A percentile compares a stretch with the other conserved stretches of the same genome.
phyloP scores from a whole-genome alignment of 2,888 invertebrate genomes.

The Esperia sulphurella region DNA sequence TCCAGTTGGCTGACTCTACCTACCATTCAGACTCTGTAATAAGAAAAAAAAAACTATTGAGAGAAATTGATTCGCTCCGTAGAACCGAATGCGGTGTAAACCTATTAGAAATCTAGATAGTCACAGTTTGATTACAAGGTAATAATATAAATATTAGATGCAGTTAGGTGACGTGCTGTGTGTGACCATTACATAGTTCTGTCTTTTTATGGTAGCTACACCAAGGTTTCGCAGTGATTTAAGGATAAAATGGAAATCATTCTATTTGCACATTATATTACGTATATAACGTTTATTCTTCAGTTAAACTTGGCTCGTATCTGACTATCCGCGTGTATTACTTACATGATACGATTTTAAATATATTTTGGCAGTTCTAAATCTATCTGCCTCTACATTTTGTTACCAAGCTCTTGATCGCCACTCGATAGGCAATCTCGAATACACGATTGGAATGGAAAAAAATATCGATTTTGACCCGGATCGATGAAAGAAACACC shows the following conservation, averaged over 20 bases:
- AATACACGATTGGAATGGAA: constrained; percentile 48
- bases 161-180: too few relatives aligned
- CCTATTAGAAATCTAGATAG: constrained; percentile 24
- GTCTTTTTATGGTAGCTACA: background rate
- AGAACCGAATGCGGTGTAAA: constrained; percentile 30
- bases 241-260: too few relatives aligned
- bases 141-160: background rate
- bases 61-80: constrained; percentile 58
- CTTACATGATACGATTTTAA: background rate
- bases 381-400: constrained; percentile 32
- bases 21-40: constrained; percentile 34
- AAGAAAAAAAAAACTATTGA: constrained; percentile 41
- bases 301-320: background rate
- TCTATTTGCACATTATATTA: too few relatives aligned
- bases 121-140: constrained; percentile 1
- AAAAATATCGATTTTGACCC: constrained; percentile 39
- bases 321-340: background rate
- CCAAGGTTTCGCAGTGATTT: too few relatives aligned
- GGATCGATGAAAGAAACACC: constrained; percentile 29
- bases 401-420: constrained; percentile 42
- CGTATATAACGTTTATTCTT: too few relatives aligned
- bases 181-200: too few relatives aligned
- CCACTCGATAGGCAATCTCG: constrained; percentile 53
- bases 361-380: constrained; percentile 19
- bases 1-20: constrained; percentile 38